Evolutionary conservation across 2,797 vertebrate species (phyloP), one percentile per base, ranked within the genome.

Genomic region (Aphelocoma californica): DNA sequence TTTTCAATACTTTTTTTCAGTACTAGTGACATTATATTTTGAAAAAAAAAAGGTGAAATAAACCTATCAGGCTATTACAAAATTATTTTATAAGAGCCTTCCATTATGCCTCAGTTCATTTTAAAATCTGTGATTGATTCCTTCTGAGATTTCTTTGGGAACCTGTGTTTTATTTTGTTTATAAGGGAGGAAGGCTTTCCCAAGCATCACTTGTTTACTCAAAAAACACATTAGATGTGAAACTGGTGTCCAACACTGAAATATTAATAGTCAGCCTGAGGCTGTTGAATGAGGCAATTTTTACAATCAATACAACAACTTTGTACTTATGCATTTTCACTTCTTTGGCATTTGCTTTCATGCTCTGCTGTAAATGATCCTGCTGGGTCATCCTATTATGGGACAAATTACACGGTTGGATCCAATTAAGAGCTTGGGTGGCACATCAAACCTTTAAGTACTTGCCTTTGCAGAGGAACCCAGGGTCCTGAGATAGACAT

Each of bases 161-260:
- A 62, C 17, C 23, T 23, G 28, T 32, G 19, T 61, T 34, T 90
- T 75, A 21, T 45, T 89, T 73, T 81, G 7, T 62, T 93, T 91
- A 24, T 56, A 83, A 65, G 6, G 26, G n/a, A 92, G 23, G 57
- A 58, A 94, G 32, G 38, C 45, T 88, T 85, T 83, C 74, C 74
- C 65, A 87, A 42, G 54, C 87, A 58, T 87, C 86, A 18, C 50
- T 94, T 95, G 64, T 95, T 95, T 96, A 84, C 90, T 93, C 51
- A n/a, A 91, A 83, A 93, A 95, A 64, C 84, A 56, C 92, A 93
- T 96, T 95, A 95, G 82, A 90, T 87, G 61, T 92, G 91, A 92
- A 91, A 72, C 23, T 62, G 73, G 31, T 12, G 25, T 34, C 61
- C 38, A 77, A 54, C 62, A 69, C 86, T 97, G 83, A 96, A 96